Conservation (phyloP, 2,113 vertebrate species). For the Scortum barcoo region DNA sequence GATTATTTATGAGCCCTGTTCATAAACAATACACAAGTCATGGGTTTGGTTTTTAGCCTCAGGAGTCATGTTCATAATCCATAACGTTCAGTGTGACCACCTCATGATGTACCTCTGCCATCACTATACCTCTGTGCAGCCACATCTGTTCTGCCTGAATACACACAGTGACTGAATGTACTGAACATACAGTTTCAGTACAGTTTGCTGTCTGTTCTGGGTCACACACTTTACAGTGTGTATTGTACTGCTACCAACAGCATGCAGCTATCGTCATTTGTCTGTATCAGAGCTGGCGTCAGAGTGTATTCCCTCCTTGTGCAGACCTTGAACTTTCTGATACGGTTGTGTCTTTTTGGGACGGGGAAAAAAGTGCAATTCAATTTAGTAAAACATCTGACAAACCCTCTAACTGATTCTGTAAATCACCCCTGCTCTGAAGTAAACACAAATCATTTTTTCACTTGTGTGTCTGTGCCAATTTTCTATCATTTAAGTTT, state of each 20-base stretch:
- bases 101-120: slow-evolving; percentile 5
- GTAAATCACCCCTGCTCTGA: background rate
- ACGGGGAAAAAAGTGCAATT: background rate
- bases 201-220: background rate
- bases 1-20: background rate
- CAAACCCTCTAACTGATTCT: background rate
- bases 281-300: too few species aligned
- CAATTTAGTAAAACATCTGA: too few species aligned
- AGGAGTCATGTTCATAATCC: background rate
- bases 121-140: background rate
- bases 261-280: background rate
- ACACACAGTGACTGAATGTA: background rate
- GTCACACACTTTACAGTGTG: background rate
- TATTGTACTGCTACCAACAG: background rate
- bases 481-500: slow-evolving; percentile 2
- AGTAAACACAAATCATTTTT: slow-evolving; percentile 6
- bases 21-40: background rate
- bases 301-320: background rate
- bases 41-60: slow-evolving; percentile 9
- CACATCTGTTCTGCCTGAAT: background rate
- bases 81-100: background rate
- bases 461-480: background rate
- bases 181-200: background rate
- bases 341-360: background rate
- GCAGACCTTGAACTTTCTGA: background rate